Evolutionary conservation across 2,797 vertebrate species (phyloP).

Genomic region (Helostoma temminkii): DNA sequence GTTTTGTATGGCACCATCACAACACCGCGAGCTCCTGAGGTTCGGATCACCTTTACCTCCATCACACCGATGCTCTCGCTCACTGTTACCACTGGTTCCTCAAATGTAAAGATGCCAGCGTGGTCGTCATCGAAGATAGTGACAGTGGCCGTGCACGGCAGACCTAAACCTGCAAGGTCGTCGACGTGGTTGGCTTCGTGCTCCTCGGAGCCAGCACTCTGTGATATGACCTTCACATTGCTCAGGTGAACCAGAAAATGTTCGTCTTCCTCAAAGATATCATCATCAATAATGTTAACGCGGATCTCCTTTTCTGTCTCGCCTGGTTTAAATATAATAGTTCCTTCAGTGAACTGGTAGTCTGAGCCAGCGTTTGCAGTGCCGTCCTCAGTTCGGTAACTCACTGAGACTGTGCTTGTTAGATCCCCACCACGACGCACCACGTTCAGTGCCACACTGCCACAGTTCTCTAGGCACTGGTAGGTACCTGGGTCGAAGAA

Average conservation of each 20-base stretch:
- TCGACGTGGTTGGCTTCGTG: slow-evolving; percentile 79
- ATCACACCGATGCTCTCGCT: slow-evolving; percentile 94
- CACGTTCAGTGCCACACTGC: slow-evolving; percentile 89
- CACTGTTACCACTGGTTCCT: slow-evolving; percentile 88
- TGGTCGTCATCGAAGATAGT: slow-evolving; percentile 97
- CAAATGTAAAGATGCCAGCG: slow-evolving; percentile 94
- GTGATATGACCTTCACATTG: slow-evolving; percentile 84
- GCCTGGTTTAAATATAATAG: slow-evolving; percentile 89
- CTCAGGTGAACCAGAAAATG: slow-evolving; percentile 95
- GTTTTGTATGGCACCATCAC: slow-evolving; percentile 95
- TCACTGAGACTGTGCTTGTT: slow-evolving; percentile 86
- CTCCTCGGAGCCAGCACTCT: slow-evolving; percentile 63
- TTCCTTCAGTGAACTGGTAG: slow-evolving; percentile 91
- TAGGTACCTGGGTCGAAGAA: slow-evolving; percentile 94
- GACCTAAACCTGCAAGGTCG: slow-evolving; percentile 84
- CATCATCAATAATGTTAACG: slow-evolving; percentile 93
- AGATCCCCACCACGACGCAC: slow-evolving; percentile 90
- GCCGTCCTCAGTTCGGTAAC: slow-evolving; percentile 94
- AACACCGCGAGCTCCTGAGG: slow-evolving; percentile 91
- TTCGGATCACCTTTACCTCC: slow-evolving; percentile 94
- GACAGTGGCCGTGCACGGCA: slow-evolving; percentile 89
- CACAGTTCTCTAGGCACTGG: slow-evolving; percentile 97
- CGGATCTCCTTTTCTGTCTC: slow-evolving; percentile 93
- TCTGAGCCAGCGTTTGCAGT: slow-evolving; percentile 95
- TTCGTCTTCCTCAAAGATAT: slow-evolving; percentile 98